These are phyloP conservation scores for Mechanitis messenoides DNA, from an alignment of 2,888 invertebrate genomes.

Conservation along the genomic window DNA sequence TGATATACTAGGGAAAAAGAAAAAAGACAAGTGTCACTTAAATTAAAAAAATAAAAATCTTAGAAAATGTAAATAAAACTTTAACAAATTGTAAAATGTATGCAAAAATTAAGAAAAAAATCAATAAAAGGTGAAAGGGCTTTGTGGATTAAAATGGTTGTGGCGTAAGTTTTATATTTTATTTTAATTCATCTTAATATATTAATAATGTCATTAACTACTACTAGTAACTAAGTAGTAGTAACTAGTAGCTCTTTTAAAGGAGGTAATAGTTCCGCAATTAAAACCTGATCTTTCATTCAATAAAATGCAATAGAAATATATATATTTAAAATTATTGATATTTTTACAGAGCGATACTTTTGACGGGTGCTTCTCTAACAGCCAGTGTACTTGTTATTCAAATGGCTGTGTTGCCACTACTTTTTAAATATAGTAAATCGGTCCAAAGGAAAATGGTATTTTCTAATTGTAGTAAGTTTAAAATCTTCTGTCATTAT, in stretches of 20 bases:
- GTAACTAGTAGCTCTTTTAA: too few species aligned
- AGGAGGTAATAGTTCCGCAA: too few species aligned
- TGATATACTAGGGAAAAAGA: not conserved
- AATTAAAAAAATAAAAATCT: not conserved
- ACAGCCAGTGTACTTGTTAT: constrained; percentile 69
- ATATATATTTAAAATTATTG: not conserved
- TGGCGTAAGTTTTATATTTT: constrained; percentile 36
- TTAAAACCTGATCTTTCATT: too few species aligned
- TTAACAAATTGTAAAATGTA: constrained; percentile 35
- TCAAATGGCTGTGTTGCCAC: constrained; percentile 81
- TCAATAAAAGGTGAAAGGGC: constrained; percentile 25
- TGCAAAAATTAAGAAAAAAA: constrained; percentile 24
- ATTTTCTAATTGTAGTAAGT: constrained; percentile 86
- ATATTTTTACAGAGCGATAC: constrained; percentile 36
- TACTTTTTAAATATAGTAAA: constrained; percentile 83
- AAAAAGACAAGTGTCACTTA: not conserved
- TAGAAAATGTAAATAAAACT: constrained; percentile 9
- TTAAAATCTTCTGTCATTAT: constrained; percentile 10
- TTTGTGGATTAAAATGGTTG: constrained; percentile 33
- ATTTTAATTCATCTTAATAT: not conserved
- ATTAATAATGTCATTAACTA: too few species aligned
- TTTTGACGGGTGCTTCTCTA: constrained; percentile 53
- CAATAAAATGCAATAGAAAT: not conserved
- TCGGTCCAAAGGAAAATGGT: constrained; percentile 82
- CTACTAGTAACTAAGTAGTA: too few species aligned